A percentile compares a stretch with the other conserved stretches of the same genome.
phyloP scores from a whole-genome alignment of 2,888 invertebrate genomes.

The Dolomedes plantarius region DNA sequence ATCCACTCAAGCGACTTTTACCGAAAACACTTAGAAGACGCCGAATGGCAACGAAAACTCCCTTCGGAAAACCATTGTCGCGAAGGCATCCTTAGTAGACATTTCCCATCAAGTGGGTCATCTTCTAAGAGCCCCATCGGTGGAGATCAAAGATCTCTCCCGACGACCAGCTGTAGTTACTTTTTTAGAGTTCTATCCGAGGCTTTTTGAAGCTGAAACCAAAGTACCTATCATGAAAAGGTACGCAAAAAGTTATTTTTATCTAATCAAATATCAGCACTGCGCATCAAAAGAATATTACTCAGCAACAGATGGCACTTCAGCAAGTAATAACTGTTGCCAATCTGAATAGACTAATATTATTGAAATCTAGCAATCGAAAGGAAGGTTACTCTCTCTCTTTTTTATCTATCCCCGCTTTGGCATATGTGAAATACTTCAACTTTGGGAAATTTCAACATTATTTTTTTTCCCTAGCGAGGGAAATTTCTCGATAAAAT shows the following conservation, averaged over 20 bases:
- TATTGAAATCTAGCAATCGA: neutral
- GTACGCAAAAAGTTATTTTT: slow-evolving; percentile 19
- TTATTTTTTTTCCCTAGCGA: too few relatives aligned
- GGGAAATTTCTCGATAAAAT: too few relatives aligned
- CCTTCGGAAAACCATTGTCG: neutral
- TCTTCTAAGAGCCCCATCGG: neutral
- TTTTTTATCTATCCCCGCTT: too few relatives aligned
- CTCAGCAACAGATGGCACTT: slow-evolving; percentile 51
- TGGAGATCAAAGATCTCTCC: neutral
- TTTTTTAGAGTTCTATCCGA: neutral
- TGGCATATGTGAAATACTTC: too few relatives aligned
- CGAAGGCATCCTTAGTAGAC: neutral
- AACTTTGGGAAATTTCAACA: too few relatives aligned
- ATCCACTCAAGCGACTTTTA: too few relatives aligned
- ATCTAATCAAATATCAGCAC: slow-evolving; percentile 17
- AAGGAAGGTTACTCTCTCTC: too few relatives aligned
- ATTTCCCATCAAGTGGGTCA: neutral
- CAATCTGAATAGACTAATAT: slow-evolving; percentile 25
- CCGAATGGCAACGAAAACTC: neutral
- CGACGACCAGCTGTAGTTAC: neutral
- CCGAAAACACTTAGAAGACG: neutral
- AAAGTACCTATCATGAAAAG: slow-evolving; percentile 17
- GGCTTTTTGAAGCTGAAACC: neutral
- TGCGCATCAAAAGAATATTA: slow-evolving; percentile 32
- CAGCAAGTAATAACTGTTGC: slow-evolving; percentile 35